These are phyloP conservation scores for Drosophila subsilvestris DNA, from an alignment of 2,888 invertebrate genomes.

Conservation along the genomic window DNA sequence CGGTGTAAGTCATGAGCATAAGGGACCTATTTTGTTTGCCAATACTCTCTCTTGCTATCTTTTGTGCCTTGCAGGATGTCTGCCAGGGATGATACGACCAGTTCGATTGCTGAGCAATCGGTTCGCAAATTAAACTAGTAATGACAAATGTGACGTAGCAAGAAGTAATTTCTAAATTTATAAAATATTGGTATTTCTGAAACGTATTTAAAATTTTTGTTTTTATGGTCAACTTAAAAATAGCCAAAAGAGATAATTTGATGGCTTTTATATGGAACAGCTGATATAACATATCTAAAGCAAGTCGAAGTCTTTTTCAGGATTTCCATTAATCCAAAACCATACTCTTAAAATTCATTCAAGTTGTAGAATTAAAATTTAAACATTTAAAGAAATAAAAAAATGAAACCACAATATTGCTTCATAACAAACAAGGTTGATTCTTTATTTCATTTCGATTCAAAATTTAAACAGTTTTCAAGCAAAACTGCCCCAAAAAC, in stretches of 20 bases:
- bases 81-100: background rate
- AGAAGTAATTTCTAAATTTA: too few relatives aligned
- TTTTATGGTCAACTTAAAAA: too few relatives aligned
- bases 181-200: too few relatives aligned
- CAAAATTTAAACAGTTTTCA: conserved; percentile 37
- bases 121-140: conserved; percentile 1
- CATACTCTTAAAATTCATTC: too few relatives aligned
- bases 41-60: background rate
- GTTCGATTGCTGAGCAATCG: conserved; percentile 4
- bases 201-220: too few relatives aligned
- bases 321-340: too few relatives aligned
- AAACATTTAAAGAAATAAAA: background rate
- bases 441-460: conserved; percentile 48
- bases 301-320: too few relatives aligned
- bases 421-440: conserved; percentile 72
- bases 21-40: conserved; percentile 12
- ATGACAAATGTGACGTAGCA: background rate
- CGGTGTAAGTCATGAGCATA: conserved; percentile 54
- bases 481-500: conserved; percentile 31
- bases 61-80: conserved; percentile 9
- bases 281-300: too few relatives aligned
- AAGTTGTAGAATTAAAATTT: background rate
- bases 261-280: too few relatives aligned
- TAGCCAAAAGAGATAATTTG: too few relatives aligned
- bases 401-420: conserved; percentile 5